phyloP scores from a whole-genome alignment of 2,797 vertebrate genomes.

The Momotus momota region DNA sequence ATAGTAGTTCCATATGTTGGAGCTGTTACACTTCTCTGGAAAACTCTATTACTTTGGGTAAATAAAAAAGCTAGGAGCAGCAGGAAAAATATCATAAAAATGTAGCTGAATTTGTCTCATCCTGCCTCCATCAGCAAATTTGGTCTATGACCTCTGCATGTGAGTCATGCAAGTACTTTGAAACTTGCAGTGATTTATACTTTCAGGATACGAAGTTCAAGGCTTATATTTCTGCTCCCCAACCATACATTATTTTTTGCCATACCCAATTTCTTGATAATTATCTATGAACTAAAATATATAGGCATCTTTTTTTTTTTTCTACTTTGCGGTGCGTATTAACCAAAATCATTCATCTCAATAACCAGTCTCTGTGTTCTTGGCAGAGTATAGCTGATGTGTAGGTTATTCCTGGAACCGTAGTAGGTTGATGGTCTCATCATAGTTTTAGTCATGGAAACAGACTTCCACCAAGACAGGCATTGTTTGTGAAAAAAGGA shows the following conservation, averaged over 20 bases:
- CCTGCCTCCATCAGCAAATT: conserved; percentile 74
- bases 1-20: conserved; percentile 65
- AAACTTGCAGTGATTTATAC: conserved; percentile 72
- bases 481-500: conserved; percentile 61
- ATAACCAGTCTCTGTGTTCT: conserved; percentile 44
- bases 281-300: conserved; percentile 68
- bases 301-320: conserved; percentile 50
- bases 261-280: conserved; percentile 65
- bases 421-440: conserved; percentile 47
- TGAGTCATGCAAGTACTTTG: conserved; percentile 71
- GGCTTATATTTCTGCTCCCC: conserved; percentile 67
- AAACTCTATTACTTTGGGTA: conserved; percentile 70
- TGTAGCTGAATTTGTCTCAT: conserved; percentile 70
- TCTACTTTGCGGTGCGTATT: conserved; percentile 43
- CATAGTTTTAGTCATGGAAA: conserved; percentile 75
- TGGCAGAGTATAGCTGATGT: conserved; percentile 44
- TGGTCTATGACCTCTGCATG: conserved; percentile 69
- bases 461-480: conserved; percentile 29
- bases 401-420: conserved; percentile 70
- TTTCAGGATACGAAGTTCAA: conserved; percentile 72
- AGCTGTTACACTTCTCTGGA: conserved; percentile 64
- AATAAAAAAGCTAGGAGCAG: conserved; percentile 71
- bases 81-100: conserved; percentile 74
- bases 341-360: conserved; percentile 73
- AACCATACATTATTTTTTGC: conserved; percentile 66